A percentile compares a stretch with the other conserved stretches of the same genome.
Conservation (phyloP, 2,888 invertebrate genomes). For the Microplitis deprimator region DNA sequence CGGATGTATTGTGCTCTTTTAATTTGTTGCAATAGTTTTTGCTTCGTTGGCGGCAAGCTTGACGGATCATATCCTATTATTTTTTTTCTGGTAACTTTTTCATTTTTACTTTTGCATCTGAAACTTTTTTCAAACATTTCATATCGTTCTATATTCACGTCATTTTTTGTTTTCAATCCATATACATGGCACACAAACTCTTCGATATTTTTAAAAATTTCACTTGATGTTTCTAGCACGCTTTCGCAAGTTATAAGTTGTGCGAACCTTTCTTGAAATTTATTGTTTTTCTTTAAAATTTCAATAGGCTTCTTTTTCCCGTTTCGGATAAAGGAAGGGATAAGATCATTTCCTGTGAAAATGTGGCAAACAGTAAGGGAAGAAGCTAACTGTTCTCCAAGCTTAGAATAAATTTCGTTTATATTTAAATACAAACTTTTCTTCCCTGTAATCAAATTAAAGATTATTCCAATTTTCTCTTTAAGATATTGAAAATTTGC, state of each 20-base stretch:
- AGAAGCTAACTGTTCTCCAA: constrained; percentile 47
- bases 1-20: constrained; percentile 34
- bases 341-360: constrained; percentile 50
- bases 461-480: constrained; percentile 40
- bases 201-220: constrained; percentile 43
- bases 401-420: constrained; percentile 45
- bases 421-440: constrained; percentile 42
- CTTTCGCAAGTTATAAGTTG: constrained; percentile 16
- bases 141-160: constrained; percentile 52
- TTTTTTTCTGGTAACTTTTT: constrained; percentile 48
- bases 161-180: constrained; percentile 48
- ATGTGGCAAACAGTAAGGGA: constrained; percentile 48
- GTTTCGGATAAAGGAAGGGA: constrained; percentile 48
- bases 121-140: constrained; percentile 54
- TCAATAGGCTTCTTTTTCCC: constrained; percentile 46
- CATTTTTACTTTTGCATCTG: constrained; percentile 49
- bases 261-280: constrained; percentile 46
- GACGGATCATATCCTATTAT: constrained; percentile 45
- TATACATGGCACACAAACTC: constrained; percentile 49
- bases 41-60: constrained; percentile 42
- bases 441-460: constrained; percentile 41
- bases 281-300: constrained; percentile 41
- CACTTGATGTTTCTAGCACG: constrained; percentile 37
- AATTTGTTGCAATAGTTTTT: constrained; percentile 47
- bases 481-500: constrained; percentile 48